Percentiles rank a stretch among this genome's conserved stretches.
Evolutionary conservation across 2,113 vertebrate genomes (phyloP).

Genomic region (Haemorhous mexicanus): DNA sequence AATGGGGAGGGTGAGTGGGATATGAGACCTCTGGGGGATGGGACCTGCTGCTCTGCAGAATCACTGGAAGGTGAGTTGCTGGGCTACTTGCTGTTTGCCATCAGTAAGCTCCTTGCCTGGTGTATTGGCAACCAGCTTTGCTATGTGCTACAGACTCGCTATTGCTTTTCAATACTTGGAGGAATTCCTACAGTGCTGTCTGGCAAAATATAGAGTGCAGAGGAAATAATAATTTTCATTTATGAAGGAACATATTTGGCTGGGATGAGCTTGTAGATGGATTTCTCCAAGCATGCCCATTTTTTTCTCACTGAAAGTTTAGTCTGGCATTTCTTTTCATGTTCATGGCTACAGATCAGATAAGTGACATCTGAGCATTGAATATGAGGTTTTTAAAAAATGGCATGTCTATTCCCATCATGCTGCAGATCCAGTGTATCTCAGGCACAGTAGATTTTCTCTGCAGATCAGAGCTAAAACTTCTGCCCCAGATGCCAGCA

Average conservation of each 20-base stretch:
- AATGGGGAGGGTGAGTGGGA: background rate
- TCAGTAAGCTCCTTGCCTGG: background rate
- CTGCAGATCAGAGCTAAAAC: background rate
- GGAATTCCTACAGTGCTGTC: background rate
- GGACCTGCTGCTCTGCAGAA: background rate
- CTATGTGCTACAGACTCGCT: background rate
- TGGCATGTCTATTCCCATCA: background rate
- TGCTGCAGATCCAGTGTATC: background rate
- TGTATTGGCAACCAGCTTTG: background rate
- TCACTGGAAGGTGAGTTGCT: background rate
- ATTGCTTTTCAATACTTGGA: background rate
- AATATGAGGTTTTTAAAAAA: background rate
- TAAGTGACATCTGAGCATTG: background rate
- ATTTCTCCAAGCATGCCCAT: background rate
- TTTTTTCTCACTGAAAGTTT: background rate
- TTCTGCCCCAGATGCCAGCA: background rate
- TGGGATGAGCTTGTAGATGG: background rate
- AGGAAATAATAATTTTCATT: background rate
- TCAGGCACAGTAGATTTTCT: background rate
- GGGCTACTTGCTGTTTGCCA: background rate
- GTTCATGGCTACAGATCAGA: background rate
- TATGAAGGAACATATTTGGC: background rate
- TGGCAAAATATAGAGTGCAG: background rate
- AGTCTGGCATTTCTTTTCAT: background rate
- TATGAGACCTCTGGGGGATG: background rate